Conservation (phyloP, 2,888 invertebrate genomes). For the Heliconius erato region DNA sequence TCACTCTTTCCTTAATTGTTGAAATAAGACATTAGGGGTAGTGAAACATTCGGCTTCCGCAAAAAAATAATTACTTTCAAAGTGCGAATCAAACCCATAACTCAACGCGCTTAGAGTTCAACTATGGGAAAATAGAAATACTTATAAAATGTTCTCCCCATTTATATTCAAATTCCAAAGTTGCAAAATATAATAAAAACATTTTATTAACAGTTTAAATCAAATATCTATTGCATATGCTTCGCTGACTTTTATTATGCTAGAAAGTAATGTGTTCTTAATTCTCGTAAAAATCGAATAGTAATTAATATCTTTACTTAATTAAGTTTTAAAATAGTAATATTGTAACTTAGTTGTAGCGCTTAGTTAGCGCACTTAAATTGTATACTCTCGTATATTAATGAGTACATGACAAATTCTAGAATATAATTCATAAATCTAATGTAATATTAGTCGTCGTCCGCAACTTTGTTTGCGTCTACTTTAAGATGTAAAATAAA, state of each 20-base stretch:
- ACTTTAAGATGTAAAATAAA: too few species aligned
- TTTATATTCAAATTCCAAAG: neutral
- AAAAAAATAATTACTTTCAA: neutral
- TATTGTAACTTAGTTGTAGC: slow-evolving; percentile 14
- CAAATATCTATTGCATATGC: slow-evolving; percentile 16
- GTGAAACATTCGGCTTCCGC: too few species aligned
- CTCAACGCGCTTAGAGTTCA: too few species aligned
- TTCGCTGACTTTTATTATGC: slow-evolving; percentile 19
- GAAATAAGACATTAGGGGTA: neutral
- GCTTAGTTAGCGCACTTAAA: neutral
- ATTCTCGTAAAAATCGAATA: slow-evolving; percentile 26
- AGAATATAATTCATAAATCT: neutral
- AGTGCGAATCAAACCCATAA: too few species aligned
- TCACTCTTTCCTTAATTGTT: too few species aligned
- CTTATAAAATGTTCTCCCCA: too few species aligned
- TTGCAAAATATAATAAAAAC: neutral
- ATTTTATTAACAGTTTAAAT: neutral
- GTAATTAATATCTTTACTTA: slow-evolving; percentile 10
- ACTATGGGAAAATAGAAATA: too few species aligned
- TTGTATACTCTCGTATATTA: neutral
- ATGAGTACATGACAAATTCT: neutral
- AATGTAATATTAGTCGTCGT: neutral
- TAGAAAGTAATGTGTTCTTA: neutral
- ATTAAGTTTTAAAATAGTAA: slow-evolving; percentile 22
- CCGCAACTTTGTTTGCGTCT: too few species aligned